Conservation (phyloP, 2,797 vertebrate species). For the Kryptolebias ocellatus region DNA sequence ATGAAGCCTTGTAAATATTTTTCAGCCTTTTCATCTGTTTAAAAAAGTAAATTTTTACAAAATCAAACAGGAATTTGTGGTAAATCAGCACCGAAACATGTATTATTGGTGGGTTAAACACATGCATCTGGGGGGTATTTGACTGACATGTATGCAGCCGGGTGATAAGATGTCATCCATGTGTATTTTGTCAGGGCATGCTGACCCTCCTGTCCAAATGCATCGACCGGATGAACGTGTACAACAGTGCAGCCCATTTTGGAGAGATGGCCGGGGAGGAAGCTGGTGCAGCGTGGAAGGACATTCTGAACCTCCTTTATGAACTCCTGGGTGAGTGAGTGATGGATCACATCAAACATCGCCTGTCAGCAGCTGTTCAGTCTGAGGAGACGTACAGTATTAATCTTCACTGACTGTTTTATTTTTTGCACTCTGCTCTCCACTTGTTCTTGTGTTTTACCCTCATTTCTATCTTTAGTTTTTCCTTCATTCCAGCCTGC, state of each 20-base stretch:
- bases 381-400: constrained; percentile 38
- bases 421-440: neutral
- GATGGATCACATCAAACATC: constrained; percentile 38
- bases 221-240: constrained; percentile 96
- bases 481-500: constrained; percentile 4
- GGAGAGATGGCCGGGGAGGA: constrained; percentile 90
- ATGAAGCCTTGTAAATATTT: too few relatives aligned
- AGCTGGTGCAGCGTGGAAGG: constrained; percentile 91
- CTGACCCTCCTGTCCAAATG: constrained; percentile 92
- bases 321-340: constrained; percentile 89
- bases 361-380: constrained; percentile 41
- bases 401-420: constrained; percentile 42
- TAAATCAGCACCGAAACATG: too few relatives aligned
- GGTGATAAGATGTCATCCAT: neutral
- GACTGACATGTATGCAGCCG: neutral
- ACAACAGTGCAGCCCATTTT: constrained; percentile 93
- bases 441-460: too few relatives aligned
- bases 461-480: neutral
- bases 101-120: too few relatives aligned
- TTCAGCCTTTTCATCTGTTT: too few relatives aligned
- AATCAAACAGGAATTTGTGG: too few relatives aligned
- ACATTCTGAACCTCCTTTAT: constrained; percentile 95
- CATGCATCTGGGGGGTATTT: too few relatives aligned
- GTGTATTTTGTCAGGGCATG: constrained; percentile 87
- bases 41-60: too few relatives aligned